phyloP scores from a whole-genome alignment of 2,888 invertebrate genomes.

The Leptinotarsa juncta region DNA sequence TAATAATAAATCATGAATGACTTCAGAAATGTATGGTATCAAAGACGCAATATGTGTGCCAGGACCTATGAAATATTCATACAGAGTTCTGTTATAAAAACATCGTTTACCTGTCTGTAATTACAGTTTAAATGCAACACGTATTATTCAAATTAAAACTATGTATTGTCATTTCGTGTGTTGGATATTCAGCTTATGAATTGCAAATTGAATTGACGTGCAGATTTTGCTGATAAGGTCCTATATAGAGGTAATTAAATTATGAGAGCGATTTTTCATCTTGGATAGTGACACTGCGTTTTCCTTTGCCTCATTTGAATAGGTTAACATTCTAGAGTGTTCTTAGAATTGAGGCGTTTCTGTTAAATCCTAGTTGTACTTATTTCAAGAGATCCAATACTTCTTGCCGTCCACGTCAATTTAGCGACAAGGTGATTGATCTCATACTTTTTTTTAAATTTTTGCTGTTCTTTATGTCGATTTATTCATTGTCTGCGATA shows the following conservation, averaged over 20 bases:
- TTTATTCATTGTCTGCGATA: no score
- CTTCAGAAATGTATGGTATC: no score
- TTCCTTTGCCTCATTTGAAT: not conserved
- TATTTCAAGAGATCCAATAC: no score
- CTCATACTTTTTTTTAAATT: no score
- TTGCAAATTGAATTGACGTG: conserved; percentile 44
- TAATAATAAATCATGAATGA: no score
- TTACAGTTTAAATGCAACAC: conserved; percentile 40
- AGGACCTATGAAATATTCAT: conserved; percentile 39
- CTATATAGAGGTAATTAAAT: conserved; percentile 39
- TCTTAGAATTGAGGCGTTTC: not conserved
- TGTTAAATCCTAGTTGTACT: not conserved
- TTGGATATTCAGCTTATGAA: conserved; percentile 40
- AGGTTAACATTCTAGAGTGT: not conserved
- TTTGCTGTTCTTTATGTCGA: no score
- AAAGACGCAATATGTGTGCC: no score
- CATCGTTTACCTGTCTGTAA: conserved; percentile 42
- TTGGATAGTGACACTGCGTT: conserved; percentile 7
- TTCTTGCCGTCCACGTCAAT: no score
- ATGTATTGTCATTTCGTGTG: conserved; percentile 42
- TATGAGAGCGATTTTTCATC: conserved; percentile 38
- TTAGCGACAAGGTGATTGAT: no score
- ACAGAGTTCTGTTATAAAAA: conserved; percentile 33
- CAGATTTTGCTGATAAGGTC: conserved; percentile 38
- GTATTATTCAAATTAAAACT: conserved; percentile 42